phyloP scores from a whole-genome alignment of 30 jellyfish, hydroid and myxozoan genomes.

The Hydra vulgaris region DNA sequence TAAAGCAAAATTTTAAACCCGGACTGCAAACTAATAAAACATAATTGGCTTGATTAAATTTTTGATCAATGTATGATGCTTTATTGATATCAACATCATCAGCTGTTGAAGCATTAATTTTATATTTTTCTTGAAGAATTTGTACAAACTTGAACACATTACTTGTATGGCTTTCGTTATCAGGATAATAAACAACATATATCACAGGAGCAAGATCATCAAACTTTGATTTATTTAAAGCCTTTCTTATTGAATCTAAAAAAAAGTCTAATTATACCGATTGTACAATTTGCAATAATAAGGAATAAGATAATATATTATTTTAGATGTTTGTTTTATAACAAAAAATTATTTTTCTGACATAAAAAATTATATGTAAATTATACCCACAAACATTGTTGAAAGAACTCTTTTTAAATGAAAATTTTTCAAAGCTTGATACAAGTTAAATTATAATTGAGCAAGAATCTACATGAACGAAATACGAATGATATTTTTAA shows the following conservation, averaged over 20 bases:
- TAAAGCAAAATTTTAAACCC: not conserved
- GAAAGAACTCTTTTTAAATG: too few species aligned
- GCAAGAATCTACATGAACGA: too few species aligned
- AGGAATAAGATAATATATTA: too few species aligned
- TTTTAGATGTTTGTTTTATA: too few species aligned
- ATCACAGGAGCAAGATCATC: not conserved
- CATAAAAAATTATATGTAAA: too few species aligned
- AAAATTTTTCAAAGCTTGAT: too few species aligned
- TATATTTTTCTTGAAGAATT: constrained; percentile 6
- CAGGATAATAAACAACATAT: constrained; percentile 26
- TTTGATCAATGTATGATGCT: not conserved
- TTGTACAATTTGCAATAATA: too few species aligned
- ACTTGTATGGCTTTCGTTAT: constrained; percentile 8
- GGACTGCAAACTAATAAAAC: constrained; percentile 25
- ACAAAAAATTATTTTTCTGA: too few species aligned
- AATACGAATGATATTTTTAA: too few species aligned
- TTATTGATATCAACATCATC: not conserved
- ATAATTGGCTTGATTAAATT: not conserved
- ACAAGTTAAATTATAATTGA: too few species aligned
- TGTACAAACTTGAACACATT: constrained; percentile 2
- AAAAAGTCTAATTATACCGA: too few species aligned
- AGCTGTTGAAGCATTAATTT: constrained; percentile 1
- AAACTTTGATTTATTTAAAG: not conserved
- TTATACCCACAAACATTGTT: too few species aligned
- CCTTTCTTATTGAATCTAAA: not conserved